A percentile compares a stretch with the other conserved stretches of the same genome.
phyloP scores from a whole-genome alignment of 2,888 invertebrate genomes.

The Diaperis boleti region DNA sequence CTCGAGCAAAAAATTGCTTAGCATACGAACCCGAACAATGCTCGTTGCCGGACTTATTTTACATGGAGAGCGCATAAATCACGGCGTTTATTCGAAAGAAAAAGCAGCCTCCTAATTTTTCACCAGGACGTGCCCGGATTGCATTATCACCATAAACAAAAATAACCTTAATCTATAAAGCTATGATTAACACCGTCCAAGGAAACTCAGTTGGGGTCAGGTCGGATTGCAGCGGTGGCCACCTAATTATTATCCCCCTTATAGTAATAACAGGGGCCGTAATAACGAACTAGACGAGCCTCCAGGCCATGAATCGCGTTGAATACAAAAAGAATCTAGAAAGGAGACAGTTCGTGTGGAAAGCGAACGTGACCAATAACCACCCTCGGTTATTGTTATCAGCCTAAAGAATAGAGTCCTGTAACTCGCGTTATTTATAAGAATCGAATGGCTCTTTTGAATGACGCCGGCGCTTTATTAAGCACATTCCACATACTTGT shows the following conservation, averaged over 20 bases:
- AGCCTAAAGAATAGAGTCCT: conserved; percentile 46
- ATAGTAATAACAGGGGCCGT: conserved; percentile 9
- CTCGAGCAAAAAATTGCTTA: conserved; percentile 50
- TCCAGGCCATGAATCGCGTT: conserved; percentile 42
- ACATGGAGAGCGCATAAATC: conserved; percentile 37
- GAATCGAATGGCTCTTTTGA: conserved; percentile 30
- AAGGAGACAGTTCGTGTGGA: conserved; percentile 55
- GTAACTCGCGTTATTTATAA: conserved; percentile 36
- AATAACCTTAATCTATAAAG: no score
- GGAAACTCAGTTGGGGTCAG: neutral
- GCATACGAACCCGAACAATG: conserved; percentile 42
- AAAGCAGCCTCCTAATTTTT: neutral
- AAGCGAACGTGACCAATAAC: conserved; percentile 55
- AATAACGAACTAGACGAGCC: conserved; percentile 19
- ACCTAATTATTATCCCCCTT: no score
- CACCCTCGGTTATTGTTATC: conserved; percentile 50
- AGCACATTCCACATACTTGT: conserved; percentile 11
- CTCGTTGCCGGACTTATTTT: conserved; percentile 29
- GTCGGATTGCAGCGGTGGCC: neutral
- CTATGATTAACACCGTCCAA: no score
- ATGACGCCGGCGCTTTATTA: conserved; percentile 24
- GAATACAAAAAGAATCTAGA: conserved; percentile 50
- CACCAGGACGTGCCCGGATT: no score
- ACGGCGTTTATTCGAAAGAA: neutral
- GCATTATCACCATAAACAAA: no score